Base-by-base conservation (phyloP, 1,140 invertebrate genomes). In the Drosophila navojoa region DNA sequence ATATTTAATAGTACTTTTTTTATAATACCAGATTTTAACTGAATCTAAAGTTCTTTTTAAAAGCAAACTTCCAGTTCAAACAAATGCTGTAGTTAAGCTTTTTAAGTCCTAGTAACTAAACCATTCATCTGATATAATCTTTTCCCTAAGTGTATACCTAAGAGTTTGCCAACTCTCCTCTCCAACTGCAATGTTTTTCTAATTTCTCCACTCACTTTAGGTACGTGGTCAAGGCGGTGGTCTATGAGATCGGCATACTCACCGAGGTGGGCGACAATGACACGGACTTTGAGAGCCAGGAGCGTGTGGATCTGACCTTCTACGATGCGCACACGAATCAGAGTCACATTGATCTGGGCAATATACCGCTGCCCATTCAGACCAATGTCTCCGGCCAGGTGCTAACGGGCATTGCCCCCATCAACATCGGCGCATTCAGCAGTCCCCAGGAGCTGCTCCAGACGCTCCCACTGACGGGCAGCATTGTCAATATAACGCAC, bases 161-260 rank as follows among this genome's bases (percentile, higher is more conserved):
- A 19, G 19, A 19, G 19, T 19, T 19, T 19, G 19, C 19, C 2
- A 19, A 19, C 19, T 19, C 19, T 19, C 19, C 19, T 22, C 19
- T 22, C 19, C 19, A 22, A 22, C 19, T 22, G 2, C 19, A 22
- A 22, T 2, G 2, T 3, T 22, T 22, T 2, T 15, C n/a, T 45
- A 25, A 27, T 2, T 32, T 9, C 19, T 25, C 4, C 11, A 13
- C 19, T 49, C 2, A 7, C 64, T 79, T 15, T 40, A 94, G 93
- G 58, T 94, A 94, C 61, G 93, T 94, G 15, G 93, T 94, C 64
- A 94, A 93, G 76, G 93, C 93, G 2, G 92, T 94, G 16, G 93
- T 94, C 38, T 94, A 94, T 77, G 94, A 94, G 91, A 93, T 94
- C 64, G 94, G 94, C 47, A 93, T 94, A 63, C 86, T 94, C 27